Percentiles rank a stretch among this genome's conserved stretches.
Evolutionary conservation across 2,797 vertebrate genomes (phyloP).

Genomic region (Mico argentatus): DNA sequence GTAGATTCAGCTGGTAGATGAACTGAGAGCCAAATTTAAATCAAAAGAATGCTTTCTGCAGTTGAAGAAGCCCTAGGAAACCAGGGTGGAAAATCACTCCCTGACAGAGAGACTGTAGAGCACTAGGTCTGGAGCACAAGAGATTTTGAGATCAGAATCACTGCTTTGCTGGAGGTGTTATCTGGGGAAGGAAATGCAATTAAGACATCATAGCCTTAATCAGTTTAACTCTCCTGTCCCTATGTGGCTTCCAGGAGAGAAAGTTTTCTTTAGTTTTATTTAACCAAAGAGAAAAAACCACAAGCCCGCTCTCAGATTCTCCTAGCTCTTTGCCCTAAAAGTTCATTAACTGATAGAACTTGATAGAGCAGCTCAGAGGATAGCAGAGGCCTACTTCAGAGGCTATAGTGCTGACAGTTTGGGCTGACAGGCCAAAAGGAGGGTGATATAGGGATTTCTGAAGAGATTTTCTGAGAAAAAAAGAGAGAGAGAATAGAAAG

Average conservation of each 20-base stretch:
- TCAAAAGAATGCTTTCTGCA: conserved; percentile 45
- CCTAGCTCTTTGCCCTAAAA: neutral
- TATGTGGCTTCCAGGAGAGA: neutral
- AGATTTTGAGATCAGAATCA: conserved; percentile 24
- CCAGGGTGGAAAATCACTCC: neutral
- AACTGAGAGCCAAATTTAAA: neutral
- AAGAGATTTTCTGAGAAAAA: neutral
- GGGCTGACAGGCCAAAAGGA: neutral
- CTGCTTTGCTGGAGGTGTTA: conserved; percentile 15
- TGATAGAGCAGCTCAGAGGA: neutral
- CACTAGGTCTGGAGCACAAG: neutral
- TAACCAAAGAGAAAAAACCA: neutral
- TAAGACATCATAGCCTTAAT: conserved; percentile 41
- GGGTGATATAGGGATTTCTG: neutral
- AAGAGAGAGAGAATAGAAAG: neutral
- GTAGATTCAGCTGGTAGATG: neutral
- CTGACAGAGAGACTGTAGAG: neutral
- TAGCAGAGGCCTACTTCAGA: conserved; percentile 2
- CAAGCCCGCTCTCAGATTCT: neutral
- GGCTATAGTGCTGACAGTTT: neutral
- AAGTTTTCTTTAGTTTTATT: conserved; percentile 9
- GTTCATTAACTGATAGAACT: neutral
- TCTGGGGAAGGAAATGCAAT: conserved; percentile 35
- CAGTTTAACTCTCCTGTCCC: neutral
- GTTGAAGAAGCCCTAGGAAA: neutral